Evolutionary conservation across 1,140 invertebrate genomes (phyloP), one percentile per base, ranked within the genome.

Genomic region (Cyclina sinensis): DNA sequence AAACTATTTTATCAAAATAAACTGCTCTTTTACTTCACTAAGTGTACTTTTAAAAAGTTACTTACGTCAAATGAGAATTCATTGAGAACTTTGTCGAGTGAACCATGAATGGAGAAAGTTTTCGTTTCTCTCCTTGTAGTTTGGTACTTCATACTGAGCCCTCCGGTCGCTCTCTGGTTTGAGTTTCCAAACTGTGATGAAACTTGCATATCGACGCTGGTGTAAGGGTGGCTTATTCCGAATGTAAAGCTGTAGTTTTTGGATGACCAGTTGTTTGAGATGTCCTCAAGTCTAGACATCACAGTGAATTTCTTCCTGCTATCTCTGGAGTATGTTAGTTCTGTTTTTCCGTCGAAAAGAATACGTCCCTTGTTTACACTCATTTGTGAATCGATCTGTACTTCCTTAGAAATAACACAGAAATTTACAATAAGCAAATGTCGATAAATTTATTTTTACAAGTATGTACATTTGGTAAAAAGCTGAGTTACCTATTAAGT

Each of bases 301-400:
- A 96, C 35, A 4, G 93, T 90, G 35, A 96, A 78, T 11, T 90
- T 91, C 43, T 95, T 91, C 27, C 89, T 81, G 16, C 86, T 82
- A 59, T 95, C 93, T 18, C 89, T 91, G 9, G 94, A 93, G 57
- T 93, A 93, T 18, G 90, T 90, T 16, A 96, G 89, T 76, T 95
- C 92, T 0, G 94, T 91, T 62, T 92, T 93, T 0, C 92, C 83
- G 74, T 94, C 91, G 30, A 95, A 80, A 0, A 91, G 51, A 30
- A 86, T 80, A 59, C 68, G 82, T 32, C 88, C 92, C 11, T 80
- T 87, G 84, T 90, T 92, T 59, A 91, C 35, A 0, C 81, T 92
- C 68, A 92, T 89, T 24, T 88, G 88, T 35, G 88, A 90, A 51
- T 87, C 89, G 7, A 93, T 80, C 68, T 85, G 88, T 27, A 92